Base-by-base conservation (phyloP, 1,140 invertebrate genomes). In the Drosophila yakuba region DNA sequence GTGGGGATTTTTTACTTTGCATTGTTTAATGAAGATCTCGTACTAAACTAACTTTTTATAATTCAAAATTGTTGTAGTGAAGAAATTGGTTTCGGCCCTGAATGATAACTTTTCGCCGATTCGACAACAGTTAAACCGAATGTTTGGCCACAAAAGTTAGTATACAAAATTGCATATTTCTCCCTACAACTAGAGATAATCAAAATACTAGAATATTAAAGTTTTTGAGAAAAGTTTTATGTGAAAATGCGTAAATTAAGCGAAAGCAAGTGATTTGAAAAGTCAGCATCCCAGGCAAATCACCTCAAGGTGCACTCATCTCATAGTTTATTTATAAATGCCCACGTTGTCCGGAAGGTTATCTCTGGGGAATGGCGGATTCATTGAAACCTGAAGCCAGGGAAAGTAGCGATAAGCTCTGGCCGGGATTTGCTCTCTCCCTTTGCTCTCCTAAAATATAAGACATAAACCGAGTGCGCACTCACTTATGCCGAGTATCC, bases 271-370 rank as follows among this genome's bases (percentile, higher is more conserved):
- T 11, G 3, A 11, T 17, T 36, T 36, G 11, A 4, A 50, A 32
- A 11, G 0, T 17, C 11, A 35, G n/a, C n/a, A 8, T 50, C 12
- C 12, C 23, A 39, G 23, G 17, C 14, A 59, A 62, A 23, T 64
- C 36, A 52, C 4, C 20, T 47, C 41, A 47, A 60, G 74, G 52
- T 66, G 62, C 71, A 74, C 17, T 54, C 59, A 63, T 64, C 54
- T 72, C 61, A 72, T 67, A 51, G 35, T 62, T 71, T 85, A 81
- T 86, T 80, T 78, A 58, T 80, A 78, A 68, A 71, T 45, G 57
- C 28, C 59, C 62, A 56, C 55, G 79, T 58, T 64, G 44, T 39
- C 45, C 48, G 10, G 50, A 23, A 84, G 80, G 80, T 83, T 83
- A 84, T 71, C 67, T 25, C 43, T 71, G 48, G 67, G 44, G 51